These are phyloP conservation scores for Andricus curvator DNA, from an alignment of 2,888 invertebrate species.

Conservation along the genomic window DNA sequence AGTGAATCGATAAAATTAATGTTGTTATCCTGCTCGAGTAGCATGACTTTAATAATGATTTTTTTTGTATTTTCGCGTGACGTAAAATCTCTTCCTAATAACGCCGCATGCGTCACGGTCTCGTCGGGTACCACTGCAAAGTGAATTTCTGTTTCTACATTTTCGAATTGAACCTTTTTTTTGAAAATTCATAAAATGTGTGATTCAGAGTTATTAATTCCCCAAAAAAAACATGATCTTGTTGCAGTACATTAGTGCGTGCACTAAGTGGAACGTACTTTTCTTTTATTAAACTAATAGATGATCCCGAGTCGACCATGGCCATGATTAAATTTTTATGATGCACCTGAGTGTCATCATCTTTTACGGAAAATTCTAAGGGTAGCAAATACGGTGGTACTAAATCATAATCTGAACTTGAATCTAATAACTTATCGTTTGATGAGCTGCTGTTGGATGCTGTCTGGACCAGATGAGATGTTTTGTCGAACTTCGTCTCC, in stretches of 20 bases:
- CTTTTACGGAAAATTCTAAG: slow-evolving; percentile 6
- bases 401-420: not conserved
- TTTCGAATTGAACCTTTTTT: not conserved
- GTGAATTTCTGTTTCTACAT: slow-evolving; percentile 10
- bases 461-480: not conserved
- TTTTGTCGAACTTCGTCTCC: not conserved
- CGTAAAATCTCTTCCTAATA: slow-evolving; percentile 44
- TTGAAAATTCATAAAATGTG: slow-evolving; percentile 40
- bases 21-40: not conserved
- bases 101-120: slow-evolving; percentile 31
- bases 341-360: slow-evolving; percentile 14
- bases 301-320: slow-evolving; percentile 42
- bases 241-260: not conserved
- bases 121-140: slow-evolving; percentile 45
- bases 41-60: not conserved
- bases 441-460: not conserved
- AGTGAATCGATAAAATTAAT: not conserved
- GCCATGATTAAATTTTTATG: slow-evolving; percentile 21
- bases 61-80: not conserved
- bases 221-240: slow-evolving; percentile 40
- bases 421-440: not conserved
- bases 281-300: slow-evolving; percentile 40
- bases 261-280: slow-evolving; percentile 27
- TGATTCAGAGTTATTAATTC: slow-evolving; percentile 36
- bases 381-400: slow-evolving; percentile 22